phyloP scores from a whole-genome alignment of 2,113 vertebrate species.

The Chionomys nivalis region DNA sequence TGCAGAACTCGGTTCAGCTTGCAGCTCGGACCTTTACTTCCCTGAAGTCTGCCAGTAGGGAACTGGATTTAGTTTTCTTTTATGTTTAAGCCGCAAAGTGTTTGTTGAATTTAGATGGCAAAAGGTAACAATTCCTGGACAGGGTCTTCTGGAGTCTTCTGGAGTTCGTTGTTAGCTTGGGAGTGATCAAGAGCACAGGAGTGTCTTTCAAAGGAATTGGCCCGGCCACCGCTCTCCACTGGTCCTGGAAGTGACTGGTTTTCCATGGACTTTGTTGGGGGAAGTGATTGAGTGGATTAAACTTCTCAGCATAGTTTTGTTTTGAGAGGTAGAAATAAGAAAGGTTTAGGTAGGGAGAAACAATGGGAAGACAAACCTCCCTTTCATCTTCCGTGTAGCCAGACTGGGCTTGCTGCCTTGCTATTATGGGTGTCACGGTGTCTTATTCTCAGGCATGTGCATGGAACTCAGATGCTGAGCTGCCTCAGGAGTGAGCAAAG shows the following conservation, averaged over 20 bases:
- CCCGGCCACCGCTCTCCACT: not conserved
- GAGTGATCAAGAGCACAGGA: not conserved
- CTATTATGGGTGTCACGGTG: not conserved
- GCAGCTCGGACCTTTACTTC: not conserved
- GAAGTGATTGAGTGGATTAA: conserved; percentile 19
- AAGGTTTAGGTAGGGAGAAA: not conserved
- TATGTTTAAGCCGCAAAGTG: not conserved
- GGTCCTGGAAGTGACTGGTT: not conserved
- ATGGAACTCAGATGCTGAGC: not conserved
- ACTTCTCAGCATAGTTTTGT: not conserved
- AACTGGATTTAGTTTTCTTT: conserved; percentile 31
- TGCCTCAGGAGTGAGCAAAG: not conserved
- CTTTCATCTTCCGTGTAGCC: not conserved
- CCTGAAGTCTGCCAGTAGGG: not conserved
- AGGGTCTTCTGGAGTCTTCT: conserved; percentile 35
- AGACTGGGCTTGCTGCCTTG: not conserved
- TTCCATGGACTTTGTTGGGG: not conserved
- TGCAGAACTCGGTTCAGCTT: not conserved
- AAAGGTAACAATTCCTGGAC: conserved; percentile 14
- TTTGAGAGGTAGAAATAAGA: conserved; percentile 38
- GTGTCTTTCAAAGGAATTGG: not conserved
- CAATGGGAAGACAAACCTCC: not conserved
- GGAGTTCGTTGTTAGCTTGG: not conserved
- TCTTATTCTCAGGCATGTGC: not conserved
- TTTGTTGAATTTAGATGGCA: conserved; percentile 10